phyloP scores from a whole-genome alignment of 2,113 vertebrate species.

The Agelaius phoeniceus region DNA sequence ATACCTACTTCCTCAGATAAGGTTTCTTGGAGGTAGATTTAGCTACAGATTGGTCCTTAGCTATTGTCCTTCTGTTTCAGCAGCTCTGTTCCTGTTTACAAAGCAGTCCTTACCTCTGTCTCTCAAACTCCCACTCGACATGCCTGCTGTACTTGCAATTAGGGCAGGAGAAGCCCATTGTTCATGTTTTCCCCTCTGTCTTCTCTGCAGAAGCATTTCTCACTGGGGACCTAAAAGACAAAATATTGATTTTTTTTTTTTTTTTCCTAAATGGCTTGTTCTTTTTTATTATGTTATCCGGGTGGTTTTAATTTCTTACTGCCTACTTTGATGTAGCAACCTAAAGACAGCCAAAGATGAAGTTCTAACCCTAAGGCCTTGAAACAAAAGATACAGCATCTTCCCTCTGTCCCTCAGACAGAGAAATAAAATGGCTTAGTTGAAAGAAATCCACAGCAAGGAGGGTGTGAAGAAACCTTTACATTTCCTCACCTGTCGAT shows the following conservation, averaged over 20 bases:
- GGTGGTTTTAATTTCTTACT: slow-evolving; percentile 62
- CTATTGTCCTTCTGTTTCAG: slow-evolving; percentile 34
- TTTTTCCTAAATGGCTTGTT: neutral
- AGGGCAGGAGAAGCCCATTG: slow-evolving; percentile 26
- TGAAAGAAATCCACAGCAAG: slow-evolving; percentile 34
- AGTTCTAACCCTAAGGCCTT: slow-evolving; percentile 52
- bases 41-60: slow-evolving; percentile 30
- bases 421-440: slow-evolving; percentile 20
- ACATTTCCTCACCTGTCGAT: neutral
- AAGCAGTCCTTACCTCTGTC: neutral
- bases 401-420: slow-evolving; percentile 40
- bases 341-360: slow-evolving; percentile 48
- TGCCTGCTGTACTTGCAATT: slow-evolving; percentile 61
- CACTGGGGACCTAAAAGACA: slow-evolving; percentile 47
- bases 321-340: slow-evolving; percentile 45
- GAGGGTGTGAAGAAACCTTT: slow-evolving; percentile 19
- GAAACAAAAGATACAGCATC: slow-evolving; percentile 44
- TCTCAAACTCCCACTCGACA: slow-evolving; percentile 54
- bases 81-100: slow-evolving; percentile 21
- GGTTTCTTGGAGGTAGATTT: slow-evolving; percentile 13
- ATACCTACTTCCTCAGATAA: neutral
- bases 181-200: slow-evolving; percentile 30
- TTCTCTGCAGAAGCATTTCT: slow-evolving; percentile 44
- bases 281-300: slow-evolving; percentile 55
- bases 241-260: slow-evolving; percentile 54